Conservation (phyloP, 2,797 vertebrate species). For the Siniperca undulata region DNA sequence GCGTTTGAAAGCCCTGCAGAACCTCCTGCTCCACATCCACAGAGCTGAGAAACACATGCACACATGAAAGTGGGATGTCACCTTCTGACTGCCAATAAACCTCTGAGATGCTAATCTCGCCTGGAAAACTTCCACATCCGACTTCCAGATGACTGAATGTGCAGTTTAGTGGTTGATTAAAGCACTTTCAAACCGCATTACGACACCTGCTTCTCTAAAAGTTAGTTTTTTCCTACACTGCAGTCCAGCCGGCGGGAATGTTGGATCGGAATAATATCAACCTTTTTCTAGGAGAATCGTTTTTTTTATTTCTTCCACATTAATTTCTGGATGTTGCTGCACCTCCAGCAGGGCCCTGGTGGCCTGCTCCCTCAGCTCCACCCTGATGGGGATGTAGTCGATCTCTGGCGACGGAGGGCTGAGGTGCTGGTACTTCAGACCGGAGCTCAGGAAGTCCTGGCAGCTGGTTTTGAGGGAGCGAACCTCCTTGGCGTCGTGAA, state of each 20-base stretch:
- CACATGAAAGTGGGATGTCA: constrained; percentile 30
- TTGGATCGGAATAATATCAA: background rate
- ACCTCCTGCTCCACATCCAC: constrained; percentile 29
- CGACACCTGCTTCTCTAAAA: background rate
- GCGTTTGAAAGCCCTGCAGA: background rate
- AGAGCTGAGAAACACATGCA: constrained; percentile 16
- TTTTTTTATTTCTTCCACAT: background rate
- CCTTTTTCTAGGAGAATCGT: too few species aligned
- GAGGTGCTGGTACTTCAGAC: constrained; percentile 84
- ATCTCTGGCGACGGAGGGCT: constrained; percentile 80
- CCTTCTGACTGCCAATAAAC: constrained; percentile 52
- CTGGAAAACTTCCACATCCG: constrained; percentile 36
- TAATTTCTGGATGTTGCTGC: background rate
- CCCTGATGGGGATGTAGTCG: constrained; percentile 81
- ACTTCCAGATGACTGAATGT: background rate
- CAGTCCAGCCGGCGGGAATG: background rate
- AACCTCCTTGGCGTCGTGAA: constrained; percentile 68
- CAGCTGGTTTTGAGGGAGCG: constrained; percentile 80
- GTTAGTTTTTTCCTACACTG: background rate
- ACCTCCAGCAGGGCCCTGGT: constrained; percentile 82
- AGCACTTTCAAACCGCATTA: background rate
- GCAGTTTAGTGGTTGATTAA: constrained; percentile 11
- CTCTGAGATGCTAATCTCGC: background rate
- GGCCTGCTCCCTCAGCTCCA: constrained; percentile 82
- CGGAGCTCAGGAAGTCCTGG: constrained; percentile 81